phyloP scores from a whole-genome alignment of 2,113 vertebrate genomes.

The Atrichornis clamosus region DNA sequence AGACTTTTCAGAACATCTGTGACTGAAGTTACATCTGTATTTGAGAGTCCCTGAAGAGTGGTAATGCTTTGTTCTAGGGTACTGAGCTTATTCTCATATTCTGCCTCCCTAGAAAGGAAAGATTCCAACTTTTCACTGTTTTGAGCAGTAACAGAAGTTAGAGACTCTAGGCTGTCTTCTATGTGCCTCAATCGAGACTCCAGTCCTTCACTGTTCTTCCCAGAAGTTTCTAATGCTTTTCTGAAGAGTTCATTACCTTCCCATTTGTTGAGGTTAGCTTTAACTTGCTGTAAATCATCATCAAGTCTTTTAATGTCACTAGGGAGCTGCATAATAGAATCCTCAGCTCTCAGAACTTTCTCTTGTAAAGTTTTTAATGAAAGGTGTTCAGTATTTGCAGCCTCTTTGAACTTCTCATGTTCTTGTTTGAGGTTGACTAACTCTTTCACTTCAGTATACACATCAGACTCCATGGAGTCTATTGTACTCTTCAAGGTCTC shows the following conservation, averaged over 20 bases:
- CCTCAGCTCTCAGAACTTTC: conserved; percentile 73
- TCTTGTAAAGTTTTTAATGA: conserved; percentile 76
- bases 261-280: conserved; percentile 23
- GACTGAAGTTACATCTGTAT: conserved; percentile 21
- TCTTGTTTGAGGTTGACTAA: conserved; percentile 84
- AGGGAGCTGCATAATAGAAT: conserved; percentile 63
- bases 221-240: conserved; percentile 56
- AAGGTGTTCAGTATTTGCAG: conserved; percentile 71
- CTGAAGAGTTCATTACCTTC: conserved; percentile 50
- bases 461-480: conserved; percentile 80
- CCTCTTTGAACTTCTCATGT: conserved; percentile 80
- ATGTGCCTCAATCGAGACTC: conserved; percentile 73
- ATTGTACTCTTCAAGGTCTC: conserved; percentile 81
- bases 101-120: conserved; percentile 71
- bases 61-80: conserved; percentile 56
- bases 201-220: conserved; percentile 67
- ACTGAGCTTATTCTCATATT: conserved; percentile 68
- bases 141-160: conserved; percentile 42
- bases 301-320: conserved; percentile 70
- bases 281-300: conserved; percentile 67
- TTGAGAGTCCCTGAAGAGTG: conserved; percentile 13
- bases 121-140: conserved; percentile 71
- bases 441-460: conserved; percentile 88
- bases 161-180: conserved; percentile 71
- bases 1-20: conserved; percentile 53